Evolutionary conservation across 35 echinoderm and acorn worm species (phyloP).

Genomic region (Heliocidaris erythrogramma): DNA sequence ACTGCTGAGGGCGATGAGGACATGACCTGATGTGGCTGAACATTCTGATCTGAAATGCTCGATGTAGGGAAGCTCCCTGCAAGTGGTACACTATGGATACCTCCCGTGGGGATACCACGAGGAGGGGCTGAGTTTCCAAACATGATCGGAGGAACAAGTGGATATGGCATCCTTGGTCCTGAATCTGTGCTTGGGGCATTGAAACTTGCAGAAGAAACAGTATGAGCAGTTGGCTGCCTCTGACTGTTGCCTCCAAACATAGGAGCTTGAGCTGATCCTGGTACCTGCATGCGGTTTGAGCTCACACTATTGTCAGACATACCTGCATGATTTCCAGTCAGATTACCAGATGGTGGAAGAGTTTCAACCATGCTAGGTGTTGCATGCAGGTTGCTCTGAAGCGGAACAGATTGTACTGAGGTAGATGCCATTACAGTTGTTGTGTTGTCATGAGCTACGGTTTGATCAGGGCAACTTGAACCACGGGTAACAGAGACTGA

Average conservation of each 20-base stretch:
- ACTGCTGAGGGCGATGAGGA: constrained; percentile 57
- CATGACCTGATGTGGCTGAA: constrained; percentile 27
- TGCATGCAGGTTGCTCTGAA: constrained; percentile 75
- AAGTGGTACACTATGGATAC: constrained; percentile 62
- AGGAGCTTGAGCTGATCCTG: background rate
- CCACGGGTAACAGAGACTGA: background rate
- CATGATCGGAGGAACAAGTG: constrained; percentile 66
- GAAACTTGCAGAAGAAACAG: constrained; percentile 51
- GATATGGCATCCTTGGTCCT: constrained; percentile 50
- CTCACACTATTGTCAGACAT: background rate
- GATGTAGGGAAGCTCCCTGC: constrained; percentile 41
- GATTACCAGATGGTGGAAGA: background rate
- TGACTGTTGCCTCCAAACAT: constrained; percentile 21
- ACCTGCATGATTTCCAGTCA: background rate
- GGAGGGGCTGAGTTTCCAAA: constrained; percentile 69
- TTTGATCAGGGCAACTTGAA: background rate
- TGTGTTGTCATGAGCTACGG: background rate
- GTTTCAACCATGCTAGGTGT: constrained; percentile 60
- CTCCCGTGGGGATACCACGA: constrained; percentile 44
- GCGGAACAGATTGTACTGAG: constrained; percentile 81
- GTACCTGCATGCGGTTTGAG: background rate
- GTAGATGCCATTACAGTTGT: background rate
- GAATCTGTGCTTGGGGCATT: constrained; percentile 30
- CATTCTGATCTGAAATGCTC: constrained; percentile 52
- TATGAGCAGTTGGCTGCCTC: constrained; percentile 16